A percentile compares a stretch with the other conserved stretches of the same genome.
Evolutionary conservation across 2,888 invertebrate genomes (phyloP).

Genomic region (Cheilosia grossa): DNA sequence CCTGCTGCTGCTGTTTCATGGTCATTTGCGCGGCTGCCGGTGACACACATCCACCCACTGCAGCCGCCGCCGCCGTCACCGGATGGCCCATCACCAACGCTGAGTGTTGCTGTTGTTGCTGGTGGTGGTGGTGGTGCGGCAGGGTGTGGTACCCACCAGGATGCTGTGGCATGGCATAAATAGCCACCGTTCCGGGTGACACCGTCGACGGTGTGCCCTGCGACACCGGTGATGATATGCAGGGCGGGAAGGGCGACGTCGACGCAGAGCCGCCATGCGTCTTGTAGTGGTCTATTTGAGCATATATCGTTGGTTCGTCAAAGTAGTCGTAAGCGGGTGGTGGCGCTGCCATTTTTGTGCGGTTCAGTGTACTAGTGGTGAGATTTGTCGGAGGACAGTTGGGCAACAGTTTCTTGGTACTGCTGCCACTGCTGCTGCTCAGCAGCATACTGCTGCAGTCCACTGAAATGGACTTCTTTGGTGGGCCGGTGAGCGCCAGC

Average conservation of each 20-base stretch:
- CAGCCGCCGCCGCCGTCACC: constrained; percentile 76
- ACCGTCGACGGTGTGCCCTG: constrained; percentile 82
- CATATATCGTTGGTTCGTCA: constrained; percentile 89
- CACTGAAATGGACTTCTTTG: constrained; percentile 77
- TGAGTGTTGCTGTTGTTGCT: constrained; percentile 78
- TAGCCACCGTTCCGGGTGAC: constrained; percentile 82
- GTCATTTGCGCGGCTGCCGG: constrained; percentile 58
- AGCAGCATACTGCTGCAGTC: constrained; percentile 78
- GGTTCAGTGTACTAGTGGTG: constrained; percentile 80
- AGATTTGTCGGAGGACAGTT: constrained; percentile 77
- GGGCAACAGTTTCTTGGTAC: constrained; percentile 80
- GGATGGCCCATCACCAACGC: constrained; percentile 80
- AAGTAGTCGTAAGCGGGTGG: constrained; percentile 83
- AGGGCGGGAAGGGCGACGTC: constrained; percentile 83
- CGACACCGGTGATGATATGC: constrained; percentile 82
- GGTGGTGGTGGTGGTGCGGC: constrained; percentile 82
- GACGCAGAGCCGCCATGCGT: constrained; percentile 80
- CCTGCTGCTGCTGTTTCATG: constrained; percentile 70
- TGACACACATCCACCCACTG: constrained; percentile 77
- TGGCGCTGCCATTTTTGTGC: constrained; percentile 78
- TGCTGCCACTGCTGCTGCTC: constrained; percentile 77
- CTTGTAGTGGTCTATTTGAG: constrained; percentile 89
- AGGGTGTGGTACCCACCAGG: constrained; percentile 82
- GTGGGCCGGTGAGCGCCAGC: constrained; percentile 79
- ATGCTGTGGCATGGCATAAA: constrained; percentile 82